Conservation (phyloP, 2,888 invertebrate genomes). For the Erebia palarica region DNA sequence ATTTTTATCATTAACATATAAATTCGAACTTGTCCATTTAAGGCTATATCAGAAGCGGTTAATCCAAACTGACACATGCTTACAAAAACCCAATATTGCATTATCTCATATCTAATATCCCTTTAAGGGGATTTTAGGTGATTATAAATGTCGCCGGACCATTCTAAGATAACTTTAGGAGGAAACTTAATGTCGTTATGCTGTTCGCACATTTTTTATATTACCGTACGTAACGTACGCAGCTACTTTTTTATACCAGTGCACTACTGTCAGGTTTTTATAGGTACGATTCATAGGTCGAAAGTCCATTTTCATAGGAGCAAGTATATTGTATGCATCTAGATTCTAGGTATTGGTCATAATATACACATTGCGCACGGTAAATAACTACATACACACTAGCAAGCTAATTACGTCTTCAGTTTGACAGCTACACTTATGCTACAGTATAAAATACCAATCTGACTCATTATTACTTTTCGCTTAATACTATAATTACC, state of each 20-base stretch:
- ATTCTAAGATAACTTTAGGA: slow-evolving; percentile 20
- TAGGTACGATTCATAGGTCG: too few relatives aligned
- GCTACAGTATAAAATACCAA: too few relatives aligned
- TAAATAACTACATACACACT: too few relatives aligned
- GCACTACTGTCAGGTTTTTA: too few relatives aligned
- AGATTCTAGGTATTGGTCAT: too few relatives aligned
- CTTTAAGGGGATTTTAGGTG: slow-evolving; percentile 20
- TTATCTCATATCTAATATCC: slow-evolving; percentile 17
- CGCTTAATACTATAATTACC: too few relatives aligned
- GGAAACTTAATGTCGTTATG: neutral
- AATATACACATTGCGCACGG: too few relatives aligned
- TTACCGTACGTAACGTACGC: neutral
- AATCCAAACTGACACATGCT: slow-evolving; percentile 6
- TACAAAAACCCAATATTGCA: slow-evolving; percentile 7
- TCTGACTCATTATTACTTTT: too few relatives aligned
- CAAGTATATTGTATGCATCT: too few relatives aligned
- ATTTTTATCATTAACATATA: neutral
- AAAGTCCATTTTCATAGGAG: too few relatives aligned
- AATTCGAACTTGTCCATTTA: slow-evolving; percentile 1
- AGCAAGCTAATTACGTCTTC: too few relatives aligned
- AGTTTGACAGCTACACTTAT: too few relatives aligned
- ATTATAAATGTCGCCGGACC: slow-evolving; percentile 24
- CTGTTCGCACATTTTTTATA: neutral
- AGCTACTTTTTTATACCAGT: neutral
- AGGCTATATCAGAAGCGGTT: neutral